phyloP scores from a whole-genome alignment of 2,113 vertebrate species.

The Cyphomyrus plagiostoma region DNA sequence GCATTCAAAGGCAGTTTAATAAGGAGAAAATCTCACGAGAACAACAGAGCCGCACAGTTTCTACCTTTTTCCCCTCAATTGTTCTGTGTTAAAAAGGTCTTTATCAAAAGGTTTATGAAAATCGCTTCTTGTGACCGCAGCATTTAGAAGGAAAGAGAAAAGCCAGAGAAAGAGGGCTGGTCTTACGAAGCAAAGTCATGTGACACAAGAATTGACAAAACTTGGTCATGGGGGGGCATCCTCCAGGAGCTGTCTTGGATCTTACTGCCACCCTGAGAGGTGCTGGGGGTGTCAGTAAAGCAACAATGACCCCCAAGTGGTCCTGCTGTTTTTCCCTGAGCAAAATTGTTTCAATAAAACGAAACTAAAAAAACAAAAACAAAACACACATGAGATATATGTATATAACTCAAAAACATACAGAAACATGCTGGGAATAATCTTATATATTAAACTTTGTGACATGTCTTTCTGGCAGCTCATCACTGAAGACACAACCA shows the following conservation, averaged over 20 bases:
- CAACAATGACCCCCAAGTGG: not conserved
- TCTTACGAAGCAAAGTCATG: not conserved
- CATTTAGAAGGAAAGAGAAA: not conserved
- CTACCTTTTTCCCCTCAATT: not conserved
- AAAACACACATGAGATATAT: not conserved
- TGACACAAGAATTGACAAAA: not conserved
- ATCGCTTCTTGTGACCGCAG: not conserved
- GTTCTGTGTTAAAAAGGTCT: not conserved
- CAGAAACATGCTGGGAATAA: constrained; percentile 1
- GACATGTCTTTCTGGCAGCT: not conserved
- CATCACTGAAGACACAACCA: not conserved
- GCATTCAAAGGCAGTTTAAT: not conserved
- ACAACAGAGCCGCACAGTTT: not conserved
- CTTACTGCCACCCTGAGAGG: not conserved
- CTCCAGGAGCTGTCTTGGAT: not conserved
- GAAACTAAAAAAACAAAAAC: not conserved
- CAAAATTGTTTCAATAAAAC: not conserved
- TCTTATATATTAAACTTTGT: not conserved
- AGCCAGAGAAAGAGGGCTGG: not conserved
- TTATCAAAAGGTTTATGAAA: not conserved
- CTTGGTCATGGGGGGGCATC: not conserved
- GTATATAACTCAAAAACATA: not conserved
- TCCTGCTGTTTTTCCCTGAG: constrained; percentile 9
- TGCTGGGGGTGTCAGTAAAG: not conserved
- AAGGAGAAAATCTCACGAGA: not conserved